Percentiles rank a stretch among this genome's conserved stretches.
Evolutionary conservation across 2,113 vertebrate genomes (phyloP).

Genomic region (Shinisaurus crocodilurus): DNA sequence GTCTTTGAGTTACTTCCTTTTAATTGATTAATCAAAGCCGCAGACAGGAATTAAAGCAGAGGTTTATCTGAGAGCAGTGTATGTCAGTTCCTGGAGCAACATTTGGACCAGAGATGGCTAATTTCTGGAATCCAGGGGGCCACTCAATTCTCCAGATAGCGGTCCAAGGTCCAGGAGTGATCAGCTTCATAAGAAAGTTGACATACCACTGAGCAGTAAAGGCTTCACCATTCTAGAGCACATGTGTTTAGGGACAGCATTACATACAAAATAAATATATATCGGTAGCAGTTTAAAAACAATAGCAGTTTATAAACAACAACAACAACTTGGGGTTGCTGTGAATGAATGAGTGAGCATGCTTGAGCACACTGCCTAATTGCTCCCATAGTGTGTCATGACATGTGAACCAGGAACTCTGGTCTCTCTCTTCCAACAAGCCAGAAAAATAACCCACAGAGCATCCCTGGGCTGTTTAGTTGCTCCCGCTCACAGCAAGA

Average conservation of each 20-base stretch:
- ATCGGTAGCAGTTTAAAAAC: no score
- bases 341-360: no score
- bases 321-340: no score
- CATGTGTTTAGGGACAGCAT: background rate
- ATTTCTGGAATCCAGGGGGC: background rate
- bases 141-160: background rate
- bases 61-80: background rate
- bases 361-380: no score
- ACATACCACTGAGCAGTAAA: background rate
- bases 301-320: no score
- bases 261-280: background rate
- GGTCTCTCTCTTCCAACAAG: no score
- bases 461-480: no score
- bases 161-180: background rate
- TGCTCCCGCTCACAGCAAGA: no score
- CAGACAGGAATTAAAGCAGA: background rate
- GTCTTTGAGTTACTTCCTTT: constrained; percentile 31
- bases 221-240: background rate
- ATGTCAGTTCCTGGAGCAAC: background rate
- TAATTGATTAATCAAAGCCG: constrained; percentile 6
- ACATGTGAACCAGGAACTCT: no score
- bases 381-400: no score
- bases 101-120: background rate
- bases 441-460: no score
- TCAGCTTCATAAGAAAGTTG: background rate